Evolutionary conservation across 2,113 vertebrate species (phyloP).

Genomic region (Chloroceryle aenea): DNA sequence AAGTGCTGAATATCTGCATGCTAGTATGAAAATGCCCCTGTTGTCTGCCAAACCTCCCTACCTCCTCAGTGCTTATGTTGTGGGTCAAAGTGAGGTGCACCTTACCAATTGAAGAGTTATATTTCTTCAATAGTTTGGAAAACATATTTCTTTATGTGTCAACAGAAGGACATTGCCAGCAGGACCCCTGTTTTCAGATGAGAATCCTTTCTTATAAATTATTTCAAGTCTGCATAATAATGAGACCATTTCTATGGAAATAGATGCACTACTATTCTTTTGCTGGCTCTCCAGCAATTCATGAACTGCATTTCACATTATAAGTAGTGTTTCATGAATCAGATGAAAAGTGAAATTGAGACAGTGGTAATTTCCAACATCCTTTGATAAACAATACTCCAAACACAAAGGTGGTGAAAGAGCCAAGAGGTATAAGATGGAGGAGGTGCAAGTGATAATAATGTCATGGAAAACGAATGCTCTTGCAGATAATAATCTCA

Average conservation of each 20-base stretch:
- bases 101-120: not conserved
- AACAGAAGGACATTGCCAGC: slow-evolving; percentile 5
- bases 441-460: not conserved
- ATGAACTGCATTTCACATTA: slow-evolving; percentile 2
- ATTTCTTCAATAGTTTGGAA: not conserved
- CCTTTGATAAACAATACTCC: slow-evolving; percentile 21
- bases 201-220: slow-evolving; percentile 39
- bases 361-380: slow-evolving; percentile 5
- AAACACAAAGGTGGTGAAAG: not conserved
- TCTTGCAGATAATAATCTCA: not conserved
- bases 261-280: not conserved
- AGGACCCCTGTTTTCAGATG: slow-evolving; percentile 4
- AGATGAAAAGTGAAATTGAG: slow-evolving; percentile 26
- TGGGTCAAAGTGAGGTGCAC: not conserved
- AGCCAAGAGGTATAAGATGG: not conserved
- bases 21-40: not conserved
- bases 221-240: slow-evolving; percentile 18
- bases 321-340: slow-evolving; percentile 39
- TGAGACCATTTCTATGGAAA: slow-evolving; percentile 61
- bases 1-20: not conserved
- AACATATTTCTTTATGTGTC: slow-evolving; percentile 13
- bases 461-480: not conserved
- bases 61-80: not conserved
- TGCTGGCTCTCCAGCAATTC: slow-evolving; percentile 45
- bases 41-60: not conserved